Percentiles rank a stretch among this genome's conserved stretches.
Conservation (phyloP, 2,797 vertebrate species). For the Zalophus californianus region DNA sequence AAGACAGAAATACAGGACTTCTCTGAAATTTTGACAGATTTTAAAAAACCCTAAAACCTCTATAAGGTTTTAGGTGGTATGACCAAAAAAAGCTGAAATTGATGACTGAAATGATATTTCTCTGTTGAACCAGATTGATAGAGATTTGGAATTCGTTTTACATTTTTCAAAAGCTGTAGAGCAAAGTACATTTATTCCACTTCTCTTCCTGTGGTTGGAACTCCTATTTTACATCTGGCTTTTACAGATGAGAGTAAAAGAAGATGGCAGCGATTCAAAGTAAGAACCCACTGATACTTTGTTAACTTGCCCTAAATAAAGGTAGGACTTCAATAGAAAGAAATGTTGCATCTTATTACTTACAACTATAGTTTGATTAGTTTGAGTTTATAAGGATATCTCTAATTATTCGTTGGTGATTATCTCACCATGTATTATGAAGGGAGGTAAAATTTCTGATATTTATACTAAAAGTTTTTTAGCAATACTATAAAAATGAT, state of each 20-base stretch:
- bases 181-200: neutral
- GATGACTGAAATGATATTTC: neutral
- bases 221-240: neutral
- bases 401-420: neutral
- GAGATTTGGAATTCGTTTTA: neutral
- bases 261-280: neutral
- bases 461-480: neutral
- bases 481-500: neutral
- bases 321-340: neutral
- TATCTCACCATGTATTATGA: neutral
- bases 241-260: neutral
- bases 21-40: neutral
- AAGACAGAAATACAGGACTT: neutral
- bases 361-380: neutral
- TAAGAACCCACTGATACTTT: neutral
- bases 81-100: neutral
- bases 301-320: neutral
- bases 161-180: neutral
- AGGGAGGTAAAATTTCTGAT: neutral
- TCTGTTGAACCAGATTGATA: neutral
- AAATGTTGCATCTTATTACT: neutral
- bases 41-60: neutral
- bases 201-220: neutral
- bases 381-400: neutral
- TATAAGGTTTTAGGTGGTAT: neutral